These are phyloP conservation scores for Pelvicachromis taeniatus DNA, from an alignment of 2,113 vertebrate species.

Conservation along the genomic window DNA sequence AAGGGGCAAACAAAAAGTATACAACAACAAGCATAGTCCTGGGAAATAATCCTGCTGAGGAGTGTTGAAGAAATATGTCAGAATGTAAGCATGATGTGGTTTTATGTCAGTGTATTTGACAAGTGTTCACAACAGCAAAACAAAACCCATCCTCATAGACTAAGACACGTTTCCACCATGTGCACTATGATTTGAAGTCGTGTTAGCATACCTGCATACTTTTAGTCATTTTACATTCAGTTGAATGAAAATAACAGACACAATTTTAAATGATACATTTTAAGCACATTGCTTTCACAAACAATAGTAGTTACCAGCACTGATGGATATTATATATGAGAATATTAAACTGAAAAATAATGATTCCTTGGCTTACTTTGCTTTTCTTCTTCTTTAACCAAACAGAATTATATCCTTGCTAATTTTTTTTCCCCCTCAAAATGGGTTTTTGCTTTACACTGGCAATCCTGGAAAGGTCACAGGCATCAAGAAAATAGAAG, in stretches of 20 bases:
- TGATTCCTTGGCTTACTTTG: background rate
- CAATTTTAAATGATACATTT: background rate
- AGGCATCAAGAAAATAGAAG: slow-evolving; percentile 73
- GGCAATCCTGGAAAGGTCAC: slow-evolving; percentile 76
- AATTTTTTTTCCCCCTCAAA: slow-evolving; percentile 57
- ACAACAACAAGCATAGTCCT: background rate
- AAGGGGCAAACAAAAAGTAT: background rate
- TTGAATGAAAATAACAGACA: background rate
- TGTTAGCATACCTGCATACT: background rate
- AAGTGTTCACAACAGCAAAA: background rate
- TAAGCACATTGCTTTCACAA: background rate
- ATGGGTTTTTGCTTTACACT: slow-evolving; percentile 68
- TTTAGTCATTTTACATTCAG: background rate
- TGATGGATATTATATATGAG: background rate
- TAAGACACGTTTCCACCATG: background rate
- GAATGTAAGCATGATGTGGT: background rate
- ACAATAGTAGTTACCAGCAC: background rate
- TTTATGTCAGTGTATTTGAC: background rate
- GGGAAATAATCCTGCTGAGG: background rate
- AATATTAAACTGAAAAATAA: background rate
- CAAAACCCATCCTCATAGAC: background rate
- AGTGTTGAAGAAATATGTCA: background rate
- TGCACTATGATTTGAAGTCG: background rate
- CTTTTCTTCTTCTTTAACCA: background rate
- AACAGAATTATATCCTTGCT: slow-evolving; percentile 52